Evolutionary conservation across 2,797 vertebrate genomes (phyloP), one percentile per base, ranked within the genome.

Genomic region (Lepilemur septentrionalis): DNA sequence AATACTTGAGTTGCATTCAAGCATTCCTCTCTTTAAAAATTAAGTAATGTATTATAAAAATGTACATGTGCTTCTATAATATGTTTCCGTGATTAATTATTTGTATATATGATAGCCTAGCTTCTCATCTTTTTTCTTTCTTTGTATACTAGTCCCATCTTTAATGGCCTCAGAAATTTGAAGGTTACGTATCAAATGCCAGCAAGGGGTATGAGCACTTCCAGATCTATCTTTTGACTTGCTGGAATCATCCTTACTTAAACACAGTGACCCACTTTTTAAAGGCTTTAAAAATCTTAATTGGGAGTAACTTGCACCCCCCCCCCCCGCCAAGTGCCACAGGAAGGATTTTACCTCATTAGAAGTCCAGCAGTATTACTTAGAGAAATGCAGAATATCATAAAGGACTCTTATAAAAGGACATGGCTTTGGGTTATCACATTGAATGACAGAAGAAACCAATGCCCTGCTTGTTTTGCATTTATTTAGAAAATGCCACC

Each of bases 401-500:
- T 76, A 38, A 78, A 95, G 65, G 59, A 91, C 5, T 70, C 46
- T 70, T 65, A 18, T 32, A 73, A 95, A 94, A 78, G 72, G 57
- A 79, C 43, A 79, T 52, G 41, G 70, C 73, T 92, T 84, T 43
- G 46, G 55, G 72, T 35, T 5, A 8, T 84, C 38, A 46, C 6
- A 79, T 75, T 93, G 72, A 90, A 0, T 95, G 72, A 86, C 0
- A 63, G 22, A 93, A 90, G 50, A 89, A 94, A 84, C 32, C 57
- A n/a, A 17, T 59, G 25, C 7, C 41, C 25, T 67, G 22, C 7
- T 86, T 78, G 14, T 76, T 92, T 69, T 88, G 32, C 95, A 32
- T 94, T 96, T 97, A 80, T 83, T 96, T 95, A 46, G 32, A n/a
- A 91, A 97, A 85, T 69, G 11, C 25, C 41, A 93, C 43, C 52